phyloP scores from a whole-genome alignment of 2,797 vertebrate species.

The Gymnodraco acuticeps region DNA sequence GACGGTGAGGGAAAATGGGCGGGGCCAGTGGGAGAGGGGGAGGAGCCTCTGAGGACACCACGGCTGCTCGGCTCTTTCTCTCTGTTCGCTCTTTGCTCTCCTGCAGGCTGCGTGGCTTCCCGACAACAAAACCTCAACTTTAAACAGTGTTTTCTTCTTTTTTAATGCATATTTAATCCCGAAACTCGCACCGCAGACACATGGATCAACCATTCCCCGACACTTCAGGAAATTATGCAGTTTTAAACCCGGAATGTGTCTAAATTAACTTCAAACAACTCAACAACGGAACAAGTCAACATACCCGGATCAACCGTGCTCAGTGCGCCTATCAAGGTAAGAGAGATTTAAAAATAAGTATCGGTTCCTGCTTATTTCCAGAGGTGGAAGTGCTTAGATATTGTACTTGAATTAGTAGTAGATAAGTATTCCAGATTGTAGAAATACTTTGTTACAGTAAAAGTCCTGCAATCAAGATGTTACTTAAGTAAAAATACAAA shows the following conservation, averaged over 20 bases:
- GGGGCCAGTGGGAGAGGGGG: slow-evolving; percentile 23
- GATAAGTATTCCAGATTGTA: too few relatives aligned
- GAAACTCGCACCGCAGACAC: slow-evolving; percentile 14
- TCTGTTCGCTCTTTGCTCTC: slow-evolving; percentile 25
- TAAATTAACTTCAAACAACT: slow-evolving; percentile 48
- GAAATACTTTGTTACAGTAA: too few relatives aligned
- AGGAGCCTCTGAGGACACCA: slow-evolving; percentile 44
- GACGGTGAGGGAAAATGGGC: slow-evolving; percentile 20
- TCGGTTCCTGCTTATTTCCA: too few relatives aligned
- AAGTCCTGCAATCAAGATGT: too few relatives aligned
- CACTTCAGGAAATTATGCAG: not conserved
- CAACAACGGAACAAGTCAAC: slow-evolving; percentile 61
- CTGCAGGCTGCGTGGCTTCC: slow-evolving; percentile 44
- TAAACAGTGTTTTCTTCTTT: too few relatives aligned
- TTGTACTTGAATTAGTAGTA: too few relatives aligned
- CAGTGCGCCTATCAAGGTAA: slow-evolving; percentile 62
- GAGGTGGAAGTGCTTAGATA: too few relatives aligned
- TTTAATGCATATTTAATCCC: too few relatives aligned
- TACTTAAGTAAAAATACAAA: too few relatives aligned
- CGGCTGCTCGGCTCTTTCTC: slow-evolving; percentile 19
- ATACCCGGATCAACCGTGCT: slow-evolving; percentile 46
- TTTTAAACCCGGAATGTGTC: slow-evolving; percentile 33
- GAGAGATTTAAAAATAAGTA: not conserved
- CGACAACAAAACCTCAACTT: slow-evolving; percentile 16
- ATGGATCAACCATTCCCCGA: slow-evolving; percentile 57